Base-by-base conservation (phyloP, 2,113 vertebrate species). In the Sylvia atricapilla region DNA sequence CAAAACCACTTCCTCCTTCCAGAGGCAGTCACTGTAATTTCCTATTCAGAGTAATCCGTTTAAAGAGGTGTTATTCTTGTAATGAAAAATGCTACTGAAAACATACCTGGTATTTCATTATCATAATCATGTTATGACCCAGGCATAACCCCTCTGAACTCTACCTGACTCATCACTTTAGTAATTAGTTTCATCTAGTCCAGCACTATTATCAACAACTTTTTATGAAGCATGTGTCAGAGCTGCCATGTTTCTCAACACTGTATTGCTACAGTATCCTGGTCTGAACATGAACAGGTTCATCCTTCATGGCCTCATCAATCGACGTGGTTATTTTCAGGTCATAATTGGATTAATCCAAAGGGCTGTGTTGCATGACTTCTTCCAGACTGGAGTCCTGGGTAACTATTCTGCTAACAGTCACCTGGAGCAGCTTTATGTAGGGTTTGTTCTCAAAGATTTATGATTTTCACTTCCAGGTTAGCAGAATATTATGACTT, bases 31-130 rank as follows among this genome's bases (percentile, higher is more conserved):
- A 43, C 37, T 59, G 41, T 73, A 46, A 81, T 93, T 95, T 94
- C 72, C 93, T 35, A 46, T 67, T 89, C 79, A 64, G 46, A 68
- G 64, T 44, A 93, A 89, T 60, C 31, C 22, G 22, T 92, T 91
- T 80, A 43, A 88, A 81, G 43, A 85, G 31, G 81, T 68, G 28
- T 49, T 58, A 84, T 84, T 84, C 84, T 82, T 90, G 84, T 94
- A 94, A 91, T 79, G 84, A 95, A 95, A 95, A 90, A 86, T 66
- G 53, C 43, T 53, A 27, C 70, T 84, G 91, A 72, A 92, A 94
- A 86, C 67, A 58, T 16, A 93, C 18, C 70, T 92, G 60, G 15
- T 69, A 89, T 86, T 91, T 94, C 75, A 58, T 82, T 90, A 67
- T 67, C 59, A 85, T 75, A 79, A 89, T 70, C 21, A 39, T 68